These are phyloP conservation scores for Drosophila aldrichi DNA, from an alignment of 2,888 invertebrate genomes.

Conservation along the genomic window DNA sequence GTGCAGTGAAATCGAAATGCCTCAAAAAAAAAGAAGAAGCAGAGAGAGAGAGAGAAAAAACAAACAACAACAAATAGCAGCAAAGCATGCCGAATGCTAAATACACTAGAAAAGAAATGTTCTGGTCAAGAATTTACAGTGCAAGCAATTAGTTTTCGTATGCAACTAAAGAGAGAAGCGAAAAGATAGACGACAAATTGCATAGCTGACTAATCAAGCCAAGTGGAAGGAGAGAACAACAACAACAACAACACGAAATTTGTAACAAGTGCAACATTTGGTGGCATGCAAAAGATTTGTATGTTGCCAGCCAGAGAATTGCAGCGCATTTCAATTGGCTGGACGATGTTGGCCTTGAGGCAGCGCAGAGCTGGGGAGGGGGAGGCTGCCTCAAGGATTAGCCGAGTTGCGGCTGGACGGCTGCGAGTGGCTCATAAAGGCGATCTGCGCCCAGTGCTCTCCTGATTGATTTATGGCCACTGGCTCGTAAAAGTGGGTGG, in stretches of 20 bases:
- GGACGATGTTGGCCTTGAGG: constrained; percentile 46
- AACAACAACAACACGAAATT: constrained; percentile 10
- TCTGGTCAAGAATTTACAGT: background rate
- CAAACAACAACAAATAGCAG: background rate
- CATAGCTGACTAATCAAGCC: background rate
- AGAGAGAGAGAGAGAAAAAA: accelerated
- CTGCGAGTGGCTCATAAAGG: constrained; percentile 47
- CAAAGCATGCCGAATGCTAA: background rate
- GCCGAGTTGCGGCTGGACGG: constrained; percentile 1
- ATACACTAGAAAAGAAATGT: background rate
- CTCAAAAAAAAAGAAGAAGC: background rate
- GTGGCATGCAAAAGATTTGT: background rate
- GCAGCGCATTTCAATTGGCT: constrained; percentile 39
- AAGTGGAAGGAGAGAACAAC: background rate
- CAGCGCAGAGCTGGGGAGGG: background rate
- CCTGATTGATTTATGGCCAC: constrained; percentile 78
- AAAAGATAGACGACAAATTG: background rate
- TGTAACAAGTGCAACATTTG: constrained; percentile 19
- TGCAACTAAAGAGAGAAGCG: too few species aligned
- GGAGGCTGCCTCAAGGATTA: constrained; percentile 43
- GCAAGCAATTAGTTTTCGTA: background rate
- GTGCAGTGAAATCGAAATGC: constrained; percentile 37
- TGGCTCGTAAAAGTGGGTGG: constrained; percentile 50
- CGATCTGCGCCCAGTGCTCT: constrained; percentile 50
- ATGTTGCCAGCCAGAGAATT: constrained; percentile 21